Evolutionary conservation across 2,888 invertebrate genomes (phyloP), one percentile per base, ranked within the genome.

Genomic region (Lissocephala sabroskyi): DNA sequence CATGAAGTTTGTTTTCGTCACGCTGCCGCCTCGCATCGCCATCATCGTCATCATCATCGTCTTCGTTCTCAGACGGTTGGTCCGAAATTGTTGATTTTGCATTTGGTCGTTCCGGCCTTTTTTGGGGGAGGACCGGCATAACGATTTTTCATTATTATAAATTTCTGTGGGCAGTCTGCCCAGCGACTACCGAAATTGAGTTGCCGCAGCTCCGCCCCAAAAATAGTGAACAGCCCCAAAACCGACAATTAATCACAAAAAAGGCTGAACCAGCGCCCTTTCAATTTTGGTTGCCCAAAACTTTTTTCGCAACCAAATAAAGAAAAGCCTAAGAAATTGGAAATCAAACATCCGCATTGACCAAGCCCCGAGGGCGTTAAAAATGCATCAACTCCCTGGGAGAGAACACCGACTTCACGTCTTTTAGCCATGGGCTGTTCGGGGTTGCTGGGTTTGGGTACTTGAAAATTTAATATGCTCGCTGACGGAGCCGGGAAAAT

Each of bases 381-480:
- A 56, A 59, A 59, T 59, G 56, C 61, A 59, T 45, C 45, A 41
- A 43, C 35, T 41, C 51, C 29, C 9, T 39, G 37, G 41, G 39
- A 41, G 41, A 41, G 41, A 41, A 48, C 36, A 29, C n/a, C 10
- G 33, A 33, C 33, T 16, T 11, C 1, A 42, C 18, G n/a, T 42
- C 6, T 41, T 9, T 5, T n/a, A 17, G 18, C 6, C n/a, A 13
- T 33, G 42, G 23, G 14, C 10, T 18, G 18, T 17, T 23, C 23
- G 14, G 35, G 16, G 35, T n/a, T n/a, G n/a, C 35, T 35, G 14
- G 17, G 17, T 10, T 16, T 13, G 10, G 35, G 52, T 60, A 74
- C 71, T 71, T 77, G 66, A 71, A 74, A 77, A 77, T 52, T 66
- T 71, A 71, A 71, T 70, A 77, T 77, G 58, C 66, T 77, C 52